Percentiles rank a stretch among this genome's conserved stretches.
Conservation (phyloP, 2,888 invertebrate genomes). For the Salticus scenicus region DNA sequence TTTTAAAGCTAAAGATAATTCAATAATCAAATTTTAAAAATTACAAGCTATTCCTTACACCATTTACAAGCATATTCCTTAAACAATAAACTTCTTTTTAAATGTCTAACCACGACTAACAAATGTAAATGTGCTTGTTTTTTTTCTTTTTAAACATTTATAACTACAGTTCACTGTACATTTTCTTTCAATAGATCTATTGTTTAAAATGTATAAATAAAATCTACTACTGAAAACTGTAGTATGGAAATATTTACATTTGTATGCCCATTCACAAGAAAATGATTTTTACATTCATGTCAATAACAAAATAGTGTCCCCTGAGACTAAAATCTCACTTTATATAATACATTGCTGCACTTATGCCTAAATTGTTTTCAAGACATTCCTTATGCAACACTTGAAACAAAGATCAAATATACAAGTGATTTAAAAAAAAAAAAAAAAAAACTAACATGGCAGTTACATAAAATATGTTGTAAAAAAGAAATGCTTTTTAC, state of each 20-base stretch:
- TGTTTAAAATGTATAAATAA: constrained; percentile 55
- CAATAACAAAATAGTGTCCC: constrained; percentile 64
- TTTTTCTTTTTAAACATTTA: constrained; percentile 62
- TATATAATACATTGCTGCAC: constrained; percentile 40
- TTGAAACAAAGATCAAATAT: too few relatives aligned
- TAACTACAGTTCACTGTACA: constrained; percentile 51
- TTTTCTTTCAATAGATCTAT: constrained; percentile 28
- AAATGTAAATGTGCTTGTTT: constrained; percentile 55
- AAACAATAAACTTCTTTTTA: constrained; percentile 28
- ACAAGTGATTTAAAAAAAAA: too few relatives aligned
- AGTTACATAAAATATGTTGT: too few relatives aligned
- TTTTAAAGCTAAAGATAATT: too few relatives aligned
- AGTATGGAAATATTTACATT: constrained; percentile 60
- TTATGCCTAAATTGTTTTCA: neutral
- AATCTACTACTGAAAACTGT: constrained; percentile 60
- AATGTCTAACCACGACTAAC: constrained; percentile 33
- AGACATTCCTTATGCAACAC: too few relatives aligned
- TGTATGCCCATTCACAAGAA: constrained; percentile 34
- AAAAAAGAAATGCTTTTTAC: too few relatives aligned
- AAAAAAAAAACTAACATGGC: too few relatives aligned
- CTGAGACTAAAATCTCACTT: constrained; percentile 29
- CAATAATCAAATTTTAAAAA: too few relatives aligned
- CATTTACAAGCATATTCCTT: constrained; percentile 28
- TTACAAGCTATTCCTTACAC: too few relatives aligned
- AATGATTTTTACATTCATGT: constrained; percentile 14